Evolutionary conservation across 1,140 invertebrate genomes (phyloP), one percentile per base, ranked within the genome.

Genomic region (Papilio polyxenes): DNA sequence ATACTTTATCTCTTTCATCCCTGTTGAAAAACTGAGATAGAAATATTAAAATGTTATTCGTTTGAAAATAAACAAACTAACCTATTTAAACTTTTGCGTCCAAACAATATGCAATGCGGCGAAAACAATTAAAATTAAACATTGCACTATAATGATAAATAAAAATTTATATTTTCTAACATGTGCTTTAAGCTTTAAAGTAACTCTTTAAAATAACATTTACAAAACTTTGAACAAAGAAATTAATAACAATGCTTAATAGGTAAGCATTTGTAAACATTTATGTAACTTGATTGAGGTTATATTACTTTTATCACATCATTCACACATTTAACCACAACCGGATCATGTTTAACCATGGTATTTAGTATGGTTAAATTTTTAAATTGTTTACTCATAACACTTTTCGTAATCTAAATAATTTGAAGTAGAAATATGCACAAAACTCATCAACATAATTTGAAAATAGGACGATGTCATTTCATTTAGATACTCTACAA

Each of bases 401-500:
- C 40, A 59, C n/a, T 8, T 53, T 53, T 65, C 6, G 13, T 72
- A 72, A 37, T 40, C 31, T 40, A 0, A 59, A 59, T 72, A 40
- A 37, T 23, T 65, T 65, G 10, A 4, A 72, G 7, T 72, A 40
- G 31, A 40, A 72, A 6, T 72, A 20, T 37, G 65, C 65, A 72
- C 5, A 31, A 72, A 72, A 72, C 31, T 72, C 31, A 37, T 15
- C 23, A 72, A 13, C 23, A 10, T 72, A 72, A 37, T 37, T 65
- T 31, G 9, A 72, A 72, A 72, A 72, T 23, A 72, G 65, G 65
- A 31, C 65, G 40, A 72, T 72, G 65, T 40, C 65, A 40, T 37
- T 72, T 72, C 31, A 40, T 31, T 72, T 72, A 72, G 23, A 72
- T 40, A 17, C 31, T 72, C 23, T 37, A 72, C 31, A 37, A 72